Percentiles rank a stretch among this genome's conserved stretches.
Evolutionary conservation across 2,888 invertebrate species (phyloP).

Genomic region (Polia nebulosa): DNA sequence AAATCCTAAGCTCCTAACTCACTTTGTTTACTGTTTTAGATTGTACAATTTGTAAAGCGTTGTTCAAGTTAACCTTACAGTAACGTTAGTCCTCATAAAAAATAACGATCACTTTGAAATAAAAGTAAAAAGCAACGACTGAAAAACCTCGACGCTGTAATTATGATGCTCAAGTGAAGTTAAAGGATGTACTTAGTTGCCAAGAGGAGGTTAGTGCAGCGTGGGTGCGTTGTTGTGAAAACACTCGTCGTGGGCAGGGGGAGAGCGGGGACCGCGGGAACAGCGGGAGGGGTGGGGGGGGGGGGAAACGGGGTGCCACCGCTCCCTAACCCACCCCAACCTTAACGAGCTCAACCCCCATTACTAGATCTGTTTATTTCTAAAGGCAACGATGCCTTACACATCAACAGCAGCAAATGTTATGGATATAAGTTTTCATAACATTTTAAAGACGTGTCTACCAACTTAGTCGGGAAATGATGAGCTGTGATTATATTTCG

Average conservation of each 20-base stretch:
- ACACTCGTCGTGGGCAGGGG: slow-evolving; percentile 66
- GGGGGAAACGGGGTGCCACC: slow-evolving; percentile 22
- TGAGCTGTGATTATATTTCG: not conserved
- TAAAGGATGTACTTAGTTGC: slow-evolving; percentile 67
- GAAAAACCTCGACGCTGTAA: slow-evolving; percentile 48
- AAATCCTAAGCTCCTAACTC: not conserved
- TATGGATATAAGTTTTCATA: slow-evolving; percentile 17
- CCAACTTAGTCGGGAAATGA: not conserved
- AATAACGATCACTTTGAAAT: slow-evolving; percentile 27
- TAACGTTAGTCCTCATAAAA: not conserved
- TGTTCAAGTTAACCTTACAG: not conserved
- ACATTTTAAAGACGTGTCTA: not conserved
- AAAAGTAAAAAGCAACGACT: slow-evolving; percentile 39
- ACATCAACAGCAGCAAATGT: slow-evolving; percentile 49
- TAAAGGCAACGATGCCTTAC: slow-evolving; percentile 43
- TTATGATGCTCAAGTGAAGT: slow-evolving; percentile 61
- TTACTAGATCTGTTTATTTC: slow-evolving; percentile 56
- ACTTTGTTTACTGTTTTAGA: not conserved
- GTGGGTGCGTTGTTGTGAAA: slow-evolving; percentile 73
- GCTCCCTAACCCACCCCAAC: slow-evolving; percentile 79
- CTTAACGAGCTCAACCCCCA: slow-evolving; percentile 70
- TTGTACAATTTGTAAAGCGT: not conserved
- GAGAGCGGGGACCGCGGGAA: slow-evolving; percentile 9
- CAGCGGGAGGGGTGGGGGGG: not conserved
- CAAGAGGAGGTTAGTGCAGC: slow-evolving; percentile 66